A percentile compares a stretch with the other conserved stretches of the same genome.
phyloP scores from a whole-genome alignment of 2,113 vertebrate species.

The Lagopus leucura region DNA sequence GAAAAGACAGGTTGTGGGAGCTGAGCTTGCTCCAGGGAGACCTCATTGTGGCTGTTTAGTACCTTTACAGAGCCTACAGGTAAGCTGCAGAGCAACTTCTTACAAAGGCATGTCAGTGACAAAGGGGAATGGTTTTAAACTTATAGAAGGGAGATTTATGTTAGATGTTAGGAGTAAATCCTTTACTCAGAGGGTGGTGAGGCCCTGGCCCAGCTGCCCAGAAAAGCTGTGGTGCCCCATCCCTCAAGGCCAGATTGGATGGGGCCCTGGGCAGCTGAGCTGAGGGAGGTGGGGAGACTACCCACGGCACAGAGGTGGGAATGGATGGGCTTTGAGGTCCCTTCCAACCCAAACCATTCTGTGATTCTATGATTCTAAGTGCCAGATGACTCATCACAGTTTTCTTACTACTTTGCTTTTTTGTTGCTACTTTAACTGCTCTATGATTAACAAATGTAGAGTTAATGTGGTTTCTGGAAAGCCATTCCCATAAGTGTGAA shows the following conservation, averaged over 20 bases:
- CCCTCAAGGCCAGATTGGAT: too few species aligned
- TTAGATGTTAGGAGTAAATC: neutral
- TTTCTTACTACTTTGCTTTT: neutral
- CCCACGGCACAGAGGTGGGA: neutral
- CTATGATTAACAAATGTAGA: neutral
- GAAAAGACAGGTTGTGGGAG: too few species aligned
- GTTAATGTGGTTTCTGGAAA: neutral
- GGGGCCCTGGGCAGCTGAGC: too few species aligned
- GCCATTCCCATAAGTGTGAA: fast-evolving
- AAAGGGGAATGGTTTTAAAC: neutral
- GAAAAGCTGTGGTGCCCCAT: too few species aligned
- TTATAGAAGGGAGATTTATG: neutral
- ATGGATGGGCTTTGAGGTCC: neutral
- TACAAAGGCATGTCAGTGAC: too few species aligned
- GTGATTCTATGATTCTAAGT: neutral
- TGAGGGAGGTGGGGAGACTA: too few species aligned
- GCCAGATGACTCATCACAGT: neutral
- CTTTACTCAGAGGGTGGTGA: too few species aligned
- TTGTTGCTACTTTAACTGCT: neutral
- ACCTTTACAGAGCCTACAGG: neutral
- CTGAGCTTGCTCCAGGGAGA: too few species aligned
- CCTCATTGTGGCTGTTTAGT: too few species aligned
- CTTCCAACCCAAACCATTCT: neutral
- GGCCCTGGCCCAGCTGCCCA: too few species aligned
- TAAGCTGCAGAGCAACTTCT: neutral